phyloP scores from a whole-genome alignment of 2,113 vertebrate genomes.

The Triplophysa tibetana region DNA sequence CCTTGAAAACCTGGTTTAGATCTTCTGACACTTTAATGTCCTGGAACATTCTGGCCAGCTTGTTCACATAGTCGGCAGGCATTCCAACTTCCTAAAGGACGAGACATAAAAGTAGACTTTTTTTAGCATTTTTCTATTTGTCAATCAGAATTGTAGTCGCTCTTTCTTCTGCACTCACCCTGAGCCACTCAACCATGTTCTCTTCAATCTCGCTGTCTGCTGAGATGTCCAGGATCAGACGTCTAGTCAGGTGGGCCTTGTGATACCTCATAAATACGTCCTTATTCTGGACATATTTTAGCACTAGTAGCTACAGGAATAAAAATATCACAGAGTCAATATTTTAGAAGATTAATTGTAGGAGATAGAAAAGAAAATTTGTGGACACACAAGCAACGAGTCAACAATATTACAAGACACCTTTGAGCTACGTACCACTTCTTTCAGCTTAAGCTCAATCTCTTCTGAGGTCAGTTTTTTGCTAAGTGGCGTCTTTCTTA shows the following conservation, averaged over 20 bases:
- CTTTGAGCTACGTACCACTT: constrained; percentile 84
- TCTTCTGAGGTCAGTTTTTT: constrained; percentile 99
- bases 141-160: background rate
- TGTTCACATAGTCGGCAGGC: constrained; percentile 99
- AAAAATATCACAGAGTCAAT: constrained; percentile 47
- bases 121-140: background rate
- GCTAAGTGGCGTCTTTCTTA: constrained; percentile 97
- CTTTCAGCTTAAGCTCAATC: constrained; percentile 98
- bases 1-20: constrained; percentile 98
- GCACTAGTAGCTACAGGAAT: constrained; percentile 86
- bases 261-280: constrained; percentile 99
- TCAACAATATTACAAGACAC: background rate
- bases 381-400: background rate
- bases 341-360: background rate
- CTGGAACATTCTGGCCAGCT: constrained; percentile 98
- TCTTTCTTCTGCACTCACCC: constrained; percentile 73
- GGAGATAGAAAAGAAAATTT: background rate
- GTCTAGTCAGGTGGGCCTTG: constrained; percentile 96
- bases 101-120: background rate
- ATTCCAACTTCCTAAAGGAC: constrained; percentile 92
- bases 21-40: constrained; percentile 99
- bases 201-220: constrained; percentile 99
- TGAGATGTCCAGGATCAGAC: constrained; percentile 97
- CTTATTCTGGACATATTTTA: constrained; percentile 99
- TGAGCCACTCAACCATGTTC: constrained; percentile 99